Conservation (phyloP, 2,113 vertebrate species). For the Phocoena phocoena region DNA sequence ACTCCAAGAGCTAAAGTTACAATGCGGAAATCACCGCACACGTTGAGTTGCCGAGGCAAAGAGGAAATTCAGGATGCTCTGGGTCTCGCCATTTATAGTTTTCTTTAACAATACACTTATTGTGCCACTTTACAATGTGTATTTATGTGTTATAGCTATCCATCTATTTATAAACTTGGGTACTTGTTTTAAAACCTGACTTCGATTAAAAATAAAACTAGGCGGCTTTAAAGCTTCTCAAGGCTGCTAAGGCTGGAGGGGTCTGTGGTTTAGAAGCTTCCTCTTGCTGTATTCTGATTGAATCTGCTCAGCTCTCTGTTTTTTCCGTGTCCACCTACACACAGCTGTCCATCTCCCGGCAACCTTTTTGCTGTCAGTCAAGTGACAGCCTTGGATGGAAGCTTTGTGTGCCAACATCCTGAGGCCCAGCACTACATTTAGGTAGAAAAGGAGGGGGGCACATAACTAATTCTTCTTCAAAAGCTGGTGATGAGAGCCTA, state of each 20-base stretch:
- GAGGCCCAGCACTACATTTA: slow-evolving; percentile 79
- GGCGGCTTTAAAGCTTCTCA: neutral
- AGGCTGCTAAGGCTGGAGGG: slow-evolving; percentile 37
- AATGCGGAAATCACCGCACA: neutral
- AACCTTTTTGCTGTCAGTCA: slow-evolving; percentile 86
- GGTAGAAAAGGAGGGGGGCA: slow-evolving; percentile 58
- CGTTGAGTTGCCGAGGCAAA: neutral
- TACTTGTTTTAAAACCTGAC: neutral
- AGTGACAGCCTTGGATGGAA: slow-evolving; percentile 83
- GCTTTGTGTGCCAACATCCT: slow-evolving; percentile 80
- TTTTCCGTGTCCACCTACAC: slow-evolving; percentile 85
- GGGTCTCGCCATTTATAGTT: neutral
- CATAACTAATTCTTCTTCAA: slow-evolving; percentile 75
- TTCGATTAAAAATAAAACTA: neutral
- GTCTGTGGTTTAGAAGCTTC: slow-evolving; percentile 54
- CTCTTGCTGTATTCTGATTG: slow-evolving; percentile 68
- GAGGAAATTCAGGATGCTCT: neutral
- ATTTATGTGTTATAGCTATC: neutral
- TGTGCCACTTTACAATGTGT: neutral
- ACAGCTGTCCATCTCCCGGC: slow-evolving; percentile 84
- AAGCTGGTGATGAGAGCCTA: slow-evolving; percentile 46
- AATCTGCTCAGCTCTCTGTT: slow-evolving; percentile 74
- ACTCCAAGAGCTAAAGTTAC: slow-evolving; percentile 19
- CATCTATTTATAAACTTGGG: neutral
- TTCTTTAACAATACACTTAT: neutral